Base-by-base conservation (phyloP, 2,113 vertebrate species). In the Equus quagga region DNA sequence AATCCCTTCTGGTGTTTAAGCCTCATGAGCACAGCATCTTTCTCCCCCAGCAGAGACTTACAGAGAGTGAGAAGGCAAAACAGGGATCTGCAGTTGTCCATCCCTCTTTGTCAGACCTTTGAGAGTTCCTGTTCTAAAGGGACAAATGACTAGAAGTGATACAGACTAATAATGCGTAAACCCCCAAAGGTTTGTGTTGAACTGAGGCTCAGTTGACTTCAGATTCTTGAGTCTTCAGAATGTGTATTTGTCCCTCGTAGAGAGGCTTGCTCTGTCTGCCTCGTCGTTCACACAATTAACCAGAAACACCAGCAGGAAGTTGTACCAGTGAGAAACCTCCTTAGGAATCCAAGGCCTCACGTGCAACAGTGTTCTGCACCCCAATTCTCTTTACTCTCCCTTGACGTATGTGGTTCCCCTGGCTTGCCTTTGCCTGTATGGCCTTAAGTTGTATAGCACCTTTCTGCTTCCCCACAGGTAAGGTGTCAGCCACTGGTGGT, bases 121-220 rank as follows among this genome's bases (percentile, higher is more conserved):
- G 76, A 96, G 95, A 81, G 56, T 79, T 89, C 87, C 72, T 87
- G 67, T 79, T 95, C 92, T 87, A 44, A 82, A 88, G 94, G 96
- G 89, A 90, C 93, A 85, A 60, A 54, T 88, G 96, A 54, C 86
- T 75, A 75, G 90, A 64, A 93, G 87, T 67, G 46, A 44, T 81
- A 26, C 65, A 69, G 65, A 72, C 81, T 93, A 89, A 85, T 58
- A 75, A 62, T 28, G 92, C 87, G 75, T 46, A 54, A 41, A 91
- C 70, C 80, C 96, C 92, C 75, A 58, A 89, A 89, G 93, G 79
- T 60, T 70, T 54, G 69, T 56, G 72, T 67, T 65, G 56, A 78
- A 65, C 24, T 19, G 67, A 89, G 89, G 58, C 96, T 96, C 86
- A 4, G 5, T 54, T 54, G 83, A 73, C 73, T 92, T 95, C 70